A percentile compares a stretch with the other conserved stretches of the same genome.
Evolutionary conservation across 2,113 vertebrate species (phyloP).

Genomic region (Macrotus californicus): DNA sequence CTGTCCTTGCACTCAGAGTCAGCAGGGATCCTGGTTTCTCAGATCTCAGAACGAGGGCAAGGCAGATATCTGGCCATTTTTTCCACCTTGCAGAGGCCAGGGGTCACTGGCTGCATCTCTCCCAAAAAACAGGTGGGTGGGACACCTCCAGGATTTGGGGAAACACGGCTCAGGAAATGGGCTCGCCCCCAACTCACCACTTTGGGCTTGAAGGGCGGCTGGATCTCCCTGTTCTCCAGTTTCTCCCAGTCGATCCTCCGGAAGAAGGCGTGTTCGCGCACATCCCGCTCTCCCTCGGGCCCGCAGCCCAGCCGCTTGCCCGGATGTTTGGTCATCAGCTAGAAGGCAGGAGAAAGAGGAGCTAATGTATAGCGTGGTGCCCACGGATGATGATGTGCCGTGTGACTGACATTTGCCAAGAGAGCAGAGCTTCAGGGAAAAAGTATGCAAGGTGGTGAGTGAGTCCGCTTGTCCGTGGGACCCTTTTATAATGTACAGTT

Average conservation of each 20-base stretch:
- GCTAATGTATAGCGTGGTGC: accelerated
- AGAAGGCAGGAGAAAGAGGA: neutral
- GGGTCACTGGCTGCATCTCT: neutral
- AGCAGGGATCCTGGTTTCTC: neutral
- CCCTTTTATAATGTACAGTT: neutral
- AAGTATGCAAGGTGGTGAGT: accelerated
- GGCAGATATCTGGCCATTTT: neutral
- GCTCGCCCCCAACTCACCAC: constrained; percentile 85
- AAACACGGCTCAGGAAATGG: accelerated
- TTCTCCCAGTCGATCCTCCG: constrained; percentile 98
- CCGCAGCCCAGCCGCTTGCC: constrained; percentile 96
- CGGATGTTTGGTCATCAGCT: constrained; percentile 99
- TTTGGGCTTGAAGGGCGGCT: constrained; percentile 98
- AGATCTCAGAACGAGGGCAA: neutral
- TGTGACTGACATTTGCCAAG: neutral
- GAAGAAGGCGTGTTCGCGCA: constrained; percentile 96
- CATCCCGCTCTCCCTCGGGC: constrained; percentile 91
- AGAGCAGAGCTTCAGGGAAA: accelerated
- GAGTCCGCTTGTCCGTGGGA: accelerated
- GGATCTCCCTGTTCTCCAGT: constrained; percentile 92
- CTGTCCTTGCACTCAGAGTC: neutral
- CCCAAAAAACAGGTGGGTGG: accelerated
- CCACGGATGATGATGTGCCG: accelerated
- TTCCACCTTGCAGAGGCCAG: neutral
- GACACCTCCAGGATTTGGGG: accelerated